Percentiles rank a stretch among this genome's conserved stretches.
These are phyloP conservation scores for Hylomyscus alleni DNA, from an alignment of 2,797 vertebrate genomes.

Conservation along the genomic window DNA sequence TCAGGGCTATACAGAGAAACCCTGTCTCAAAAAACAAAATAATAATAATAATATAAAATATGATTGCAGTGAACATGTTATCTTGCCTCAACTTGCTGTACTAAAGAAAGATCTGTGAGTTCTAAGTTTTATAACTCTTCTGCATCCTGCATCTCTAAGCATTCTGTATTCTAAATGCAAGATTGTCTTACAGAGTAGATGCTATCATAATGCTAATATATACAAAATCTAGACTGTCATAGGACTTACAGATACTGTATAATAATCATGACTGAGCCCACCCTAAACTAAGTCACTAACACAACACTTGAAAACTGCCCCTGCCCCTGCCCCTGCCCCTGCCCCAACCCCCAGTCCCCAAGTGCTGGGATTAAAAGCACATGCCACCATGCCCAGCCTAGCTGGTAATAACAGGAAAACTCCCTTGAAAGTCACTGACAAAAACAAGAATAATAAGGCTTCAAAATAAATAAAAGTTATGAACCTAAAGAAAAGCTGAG, in stretches of 20 bases:
- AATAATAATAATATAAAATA: neutral
- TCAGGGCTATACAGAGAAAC: no score
- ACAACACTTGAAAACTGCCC: conserved; percentile 14
- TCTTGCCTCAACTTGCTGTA: neutral
- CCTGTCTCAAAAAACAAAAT: no score
- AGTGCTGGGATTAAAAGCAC: no score
- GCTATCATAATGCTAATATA: neutral
- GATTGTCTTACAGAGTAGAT: neutral
- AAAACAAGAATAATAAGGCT: conserved; percentile 33
- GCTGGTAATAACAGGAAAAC: neutral
- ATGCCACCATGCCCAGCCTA: no score
- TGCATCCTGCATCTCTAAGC: neutral
- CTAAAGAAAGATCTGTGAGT: neutral
- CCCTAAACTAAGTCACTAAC: conserved; percentile 30
- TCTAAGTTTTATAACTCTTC: conserved; percentile 1
- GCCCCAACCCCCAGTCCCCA: no score
- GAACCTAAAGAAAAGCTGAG: neutral
- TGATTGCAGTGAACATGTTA: neutral
- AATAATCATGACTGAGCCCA: conserved; percentile 27
- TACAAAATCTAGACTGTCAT: conserved; percentile 1
- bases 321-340: no score
- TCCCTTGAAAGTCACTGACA: conserved; percentile 39
- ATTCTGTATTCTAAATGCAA: conserved; percentile 32
- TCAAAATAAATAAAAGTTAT: conserved; percentile 55
- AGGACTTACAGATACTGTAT: conserved; percentile 3